Evolutionary conservation across 2,113 vertebrate species (phyloP).

Genomic region (Scortum barcoo): DNA sequence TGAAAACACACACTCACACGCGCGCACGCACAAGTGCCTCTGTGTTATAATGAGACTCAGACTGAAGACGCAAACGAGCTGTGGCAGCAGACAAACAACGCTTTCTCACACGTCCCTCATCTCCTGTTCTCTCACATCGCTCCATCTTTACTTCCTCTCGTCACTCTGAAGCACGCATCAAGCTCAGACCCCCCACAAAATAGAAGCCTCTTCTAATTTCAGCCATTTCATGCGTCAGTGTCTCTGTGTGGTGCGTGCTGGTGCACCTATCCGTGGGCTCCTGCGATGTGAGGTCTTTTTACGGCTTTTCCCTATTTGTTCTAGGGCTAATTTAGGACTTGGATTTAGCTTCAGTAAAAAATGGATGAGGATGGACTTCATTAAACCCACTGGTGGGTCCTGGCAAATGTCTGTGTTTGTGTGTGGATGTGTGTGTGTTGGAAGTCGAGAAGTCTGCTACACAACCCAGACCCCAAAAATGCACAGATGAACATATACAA

Average conservation of each 20-base stretch:
- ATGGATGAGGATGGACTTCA: constrained; percentile 29
- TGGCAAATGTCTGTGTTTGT: constrained; percentile 5
- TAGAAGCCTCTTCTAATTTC: constrained; percentile 52
- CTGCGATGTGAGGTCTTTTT: neutral
- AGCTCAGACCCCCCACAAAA: constrained; percentile 56
- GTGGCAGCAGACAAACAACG: constrained; percentile 74
- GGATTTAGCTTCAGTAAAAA: constrained; percentile 31
- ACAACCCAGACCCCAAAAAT: neutral
- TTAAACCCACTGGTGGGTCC: constrained; percentile 26
- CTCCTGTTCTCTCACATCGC: constrained; percentile 63
- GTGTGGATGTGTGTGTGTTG: neutral
- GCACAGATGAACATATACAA: neutral
- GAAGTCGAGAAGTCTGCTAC: neutral
- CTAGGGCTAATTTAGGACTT: constrained; percentile 39
- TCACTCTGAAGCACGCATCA: constrained; percentile 59
- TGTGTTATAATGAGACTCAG: constrained; percentile 63
- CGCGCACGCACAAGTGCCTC: constrained; percentile 32
- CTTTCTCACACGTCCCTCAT: constrained; percentile 57
- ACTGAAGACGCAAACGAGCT: constrained; percentile 68
- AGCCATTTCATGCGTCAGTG: constrained; percentile 53
- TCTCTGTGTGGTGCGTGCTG: constrained; percentile 28
- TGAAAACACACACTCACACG: constrained; percentile 10
- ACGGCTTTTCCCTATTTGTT: constrained; percentile 39
- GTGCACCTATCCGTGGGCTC: constrained; percentile 13
- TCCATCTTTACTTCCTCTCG: constrained; percentile 63